These are phyloP conservation scores for Leptodactylus fallax DNA, from an alignment of 2,797 vertebrate genomes.

Conservation along the genomic window DNA sequence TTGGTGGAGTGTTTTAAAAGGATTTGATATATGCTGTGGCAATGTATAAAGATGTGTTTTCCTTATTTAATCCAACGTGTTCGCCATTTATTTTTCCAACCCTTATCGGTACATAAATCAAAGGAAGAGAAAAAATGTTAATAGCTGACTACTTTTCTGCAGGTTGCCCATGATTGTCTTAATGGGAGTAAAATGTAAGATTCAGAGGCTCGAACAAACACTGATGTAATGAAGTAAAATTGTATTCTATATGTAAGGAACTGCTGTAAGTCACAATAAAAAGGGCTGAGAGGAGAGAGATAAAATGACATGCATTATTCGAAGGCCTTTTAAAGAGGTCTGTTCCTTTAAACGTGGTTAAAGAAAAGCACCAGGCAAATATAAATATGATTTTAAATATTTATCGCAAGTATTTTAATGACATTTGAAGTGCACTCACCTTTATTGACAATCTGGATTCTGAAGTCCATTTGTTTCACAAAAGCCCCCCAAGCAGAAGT, in stretches of 20 bases:
- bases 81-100: conserved; percentile 53
- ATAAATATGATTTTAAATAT: conserved; percentile 80
- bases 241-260: conserved; percentile 64
- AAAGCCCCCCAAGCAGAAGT: conserved; percentile 77
- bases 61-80: conserved; percentile 56
- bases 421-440: conserved; percentile 82
- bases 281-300: conserved; percentile 64
- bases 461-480: conserved; percentile 77
- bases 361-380: conserved; percentile 66
- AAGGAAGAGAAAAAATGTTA: conserved; percentile 59
- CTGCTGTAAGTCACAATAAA: conserved; percentile 60
- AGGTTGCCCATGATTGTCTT: conserved; percentile 47
- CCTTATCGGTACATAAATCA: conserved; percentile 60
- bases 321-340: conserved; percentile 71
- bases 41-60: conserved; percentile 59
- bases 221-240: conserved; percentile 64
- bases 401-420: conserved; percentile 79
- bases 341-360: conserved; percentile 73
- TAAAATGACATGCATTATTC: conserved; percentile 61
- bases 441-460: conserved; percentile 77
- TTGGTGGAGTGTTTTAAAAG: conserved; percentile 46
- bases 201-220: conserved; percentile 61
- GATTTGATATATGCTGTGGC: conserved; percentile 56
- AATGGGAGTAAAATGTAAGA: conserved; percentile 58
- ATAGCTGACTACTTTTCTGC: conserved; percentile 64